Evolutionary conservation across 2,797 vertebrate genomes (phyloP), one percentile per base, ranked within the genome.

Genomic region (Adrianichthys oophorus): DNA sequence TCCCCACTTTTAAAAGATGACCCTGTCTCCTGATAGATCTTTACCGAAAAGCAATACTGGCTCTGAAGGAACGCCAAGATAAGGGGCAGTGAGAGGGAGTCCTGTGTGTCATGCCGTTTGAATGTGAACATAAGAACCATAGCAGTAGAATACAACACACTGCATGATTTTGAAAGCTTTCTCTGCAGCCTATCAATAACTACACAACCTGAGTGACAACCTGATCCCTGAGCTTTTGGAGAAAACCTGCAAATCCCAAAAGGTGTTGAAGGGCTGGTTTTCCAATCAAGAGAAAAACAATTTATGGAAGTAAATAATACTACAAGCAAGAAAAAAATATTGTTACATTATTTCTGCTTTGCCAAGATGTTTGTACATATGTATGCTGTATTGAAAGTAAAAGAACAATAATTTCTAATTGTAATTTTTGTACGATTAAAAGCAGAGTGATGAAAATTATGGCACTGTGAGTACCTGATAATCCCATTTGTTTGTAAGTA

Each of bases 41-140:
- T 65, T 94, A 95, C 87, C 80, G 91, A 78, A 93, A 93, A 89
- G 93, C 94, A 42, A 92, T 95, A 72, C 80, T 90, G 84, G 91
- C 93, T 72, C 85, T 94, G 74, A 94, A 92, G 90, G 89, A 91
- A 68, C 89, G 90, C 57, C 93, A 93, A 78, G 85, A 89, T 63
- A 86, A 87, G 72, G 73, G 75, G 52, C 77, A 86, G 63, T 76
- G 75, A 85, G 55, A 58, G 59, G 40, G 51, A 65, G 55, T 29
- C 56, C 62, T 41, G 52, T 55, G 46, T 52, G 16, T 40, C 46
- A 50, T 62, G 48, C 17, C 26, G 17, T 41, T 54, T n/a, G 67
- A 60, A 45, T 60, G 62, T 65, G 75, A 65, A 17, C 65, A 74
- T 17, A 52, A 54, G 40, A 15, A 66, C 53, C 13, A 15, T 47